Base-by-base conservation (phyloP, 1,140 invertebrate species). In the Drosophila ogumai region DNA sequence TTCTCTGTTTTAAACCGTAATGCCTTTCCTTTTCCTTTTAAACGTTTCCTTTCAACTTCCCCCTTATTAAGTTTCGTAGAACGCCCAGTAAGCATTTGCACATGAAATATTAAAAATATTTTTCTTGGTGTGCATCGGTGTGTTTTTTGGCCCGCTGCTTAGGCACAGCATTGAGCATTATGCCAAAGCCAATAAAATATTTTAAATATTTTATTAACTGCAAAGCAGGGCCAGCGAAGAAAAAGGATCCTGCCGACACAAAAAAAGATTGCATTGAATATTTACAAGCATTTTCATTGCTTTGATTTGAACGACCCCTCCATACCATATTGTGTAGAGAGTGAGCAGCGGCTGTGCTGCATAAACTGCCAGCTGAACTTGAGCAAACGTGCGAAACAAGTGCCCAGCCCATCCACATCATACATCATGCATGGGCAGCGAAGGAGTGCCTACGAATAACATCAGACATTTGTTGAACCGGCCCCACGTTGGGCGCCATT, bases 251-350 rank as follows among this genome's bases (percentile, higher is more conserved):
- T 25, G 31, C 50, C 67, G 19, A 43, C 25, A 52, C 41, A 40
- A 55, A 54, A 74, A 76, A 49, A 65, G 65, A 90, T 79, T 90
- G 85, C 85, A 90, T 86, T 90, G 85, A 90, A 90, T 90, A 90
- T 90, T 90, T 85, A 90, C 85, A 90, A 81, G 85, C 85, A 90
- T 90, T 90, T 90, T 90, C 85, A 86, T 90, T 85, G 78, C 85
- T 85, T 90, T 90, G 86, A 90, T 88, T 81, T 88, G 67, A 81
- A 81, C 81, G 81, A 88, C 85, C 84, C 75, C 38, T 40, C 47
- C 28, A 44, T 56, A 22, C 46, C 50, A 44, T 57, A 67, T 65
- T 60, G 46, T 61, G 52, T 82, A 76, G 75, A 77, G 64, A 79
- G 63, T 52, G 52, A 55, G 34, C 59, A 75, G 75, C 82, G 79